These are phyloP conservation scores for Hemiprocne comata DNA, from an alignment of 2,113 vertebrate species.

Conservation along the genomic window DNA sequence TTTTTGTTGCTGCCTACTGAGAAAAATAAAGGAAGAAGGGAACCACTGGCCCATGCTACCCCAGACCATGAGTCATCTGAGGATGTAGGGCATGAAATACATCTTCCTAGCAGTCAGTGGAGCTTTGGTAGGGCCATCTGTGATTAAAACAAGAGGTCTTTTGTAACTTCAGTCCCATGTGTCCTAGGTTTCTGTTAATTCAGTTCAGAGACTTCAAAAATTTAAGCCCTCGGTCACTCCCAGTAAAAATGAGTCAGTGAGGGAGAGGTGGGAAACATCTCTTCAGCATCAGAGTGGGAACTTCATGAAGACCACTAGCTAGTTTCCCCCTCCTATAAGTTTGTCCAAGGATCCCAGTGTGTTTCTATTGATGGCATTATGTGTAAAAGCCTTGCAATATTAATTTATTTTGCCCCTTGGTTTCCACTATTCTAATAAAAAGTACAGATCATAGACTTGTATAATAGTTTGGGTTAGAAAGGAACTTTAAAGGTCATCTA, in stretches of 20 bases:
- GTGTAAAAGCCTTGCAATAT: not conserved
- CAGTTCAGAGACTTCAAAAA: not conserved
- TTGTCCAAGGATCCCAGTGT: not conserved
- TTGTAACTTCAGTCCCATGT: not conserved
- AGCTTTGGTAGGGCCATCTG: not conserved
- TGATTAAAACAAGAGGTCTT: not conserved
- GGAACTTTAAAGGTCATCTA: not conserved
- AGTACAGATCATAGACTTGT: not conserved
- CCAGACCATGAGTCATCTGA: not conserved
- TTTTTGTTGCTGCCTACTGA: not conserved
- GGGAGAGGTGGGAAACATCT: not conserved
- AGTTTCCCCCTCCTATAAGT: not conserved
- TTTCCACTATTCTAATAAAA: not conserved
- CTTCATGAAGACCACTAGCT: not conserved
- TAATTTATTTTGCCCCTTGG: not conserved
- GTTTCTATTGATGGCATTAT: not conserved
- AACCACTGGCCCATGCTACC: not conserved
- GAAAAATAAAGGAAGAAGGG: not conserved
- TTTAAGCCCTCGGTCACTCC: not conserved
- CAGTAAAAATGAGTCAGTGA: not conserved
- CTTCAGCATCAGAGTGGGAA: not conserved
- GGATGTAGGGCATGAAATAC: not conserved
- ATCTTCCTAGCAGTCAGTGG: not conserved
- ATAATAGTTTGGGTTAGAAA: not conserved
- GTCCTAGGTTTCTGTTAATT: not conserved